Percentiles rank a stretch among this genome's conserved stretches.
Evolutionary conservation across 2,113 vertebrate species (phyloP).

Genomic region (Lagenorhynchus albirostris): DNA sequence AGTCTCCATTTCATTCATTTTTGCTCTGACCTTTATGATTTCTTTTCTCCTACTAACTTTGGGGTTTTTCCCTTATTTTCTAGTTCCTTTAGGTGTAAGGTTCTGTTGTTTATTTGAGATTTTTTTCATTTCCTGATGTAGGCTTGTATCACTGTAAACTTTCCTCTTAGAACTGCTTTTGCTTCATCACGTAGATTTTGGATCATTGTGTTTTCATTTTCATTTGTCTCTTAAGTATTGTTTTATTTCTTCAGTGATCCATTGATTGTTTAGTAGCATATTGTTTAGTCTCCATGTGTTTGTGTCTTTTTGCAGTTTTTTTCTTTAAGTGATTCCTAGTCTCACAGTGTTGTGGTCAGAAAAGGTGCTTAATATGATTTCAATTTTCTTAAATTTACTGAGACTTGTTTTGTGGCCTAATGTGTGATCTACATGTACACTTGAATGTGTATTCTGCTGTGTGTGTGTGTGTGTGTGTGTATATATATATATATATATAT

Average conservation of each 20-base stretch:
- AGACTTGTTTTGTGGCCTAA: too few relatives aligned
- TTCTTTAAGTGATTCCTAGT: too few relatives aligned
- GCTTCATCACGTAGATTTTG: neutral
- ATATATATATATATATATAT: too few relatives aligned
- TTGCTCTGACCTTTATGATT: neutral
- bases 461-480: rapidly evolving
- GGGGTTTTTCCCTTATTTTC: neutral
- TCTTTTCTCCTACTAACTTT: neutral
- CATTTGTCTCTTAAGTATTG: neutral
- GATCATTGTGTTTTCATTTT: neutral
- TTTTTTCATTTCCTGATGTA: neutral
- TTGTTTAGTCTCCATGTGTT: too few relatives aligned
- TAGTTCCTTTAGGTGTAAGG: neutral
- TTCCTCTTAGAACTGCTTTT: neutral
- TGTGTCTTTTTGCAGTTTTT: too few relatives aligned
- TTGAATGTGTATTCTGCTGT: too few relatives aligned
- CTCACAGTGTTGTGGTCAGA: too few relatives aligned
- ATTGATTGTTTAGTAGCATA: neutral
- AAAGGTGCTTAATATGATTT: too few relatives aligned
- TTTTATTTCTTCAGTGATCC: neutral
- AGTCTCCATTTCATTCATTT: neutral
- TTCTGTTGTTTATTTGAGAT: neutral
- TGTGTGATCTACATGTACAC: too few relatives aligned
- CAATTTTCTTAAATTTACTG: too few relatives aligned
- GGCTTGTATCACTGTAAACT: neutral